A percentile compares a stretch with the other conserved stretches of the same genome.
Conservation (phyloP, 2,113 vertebrate genomes). For the Hippocampus mohnikei region DNA sequence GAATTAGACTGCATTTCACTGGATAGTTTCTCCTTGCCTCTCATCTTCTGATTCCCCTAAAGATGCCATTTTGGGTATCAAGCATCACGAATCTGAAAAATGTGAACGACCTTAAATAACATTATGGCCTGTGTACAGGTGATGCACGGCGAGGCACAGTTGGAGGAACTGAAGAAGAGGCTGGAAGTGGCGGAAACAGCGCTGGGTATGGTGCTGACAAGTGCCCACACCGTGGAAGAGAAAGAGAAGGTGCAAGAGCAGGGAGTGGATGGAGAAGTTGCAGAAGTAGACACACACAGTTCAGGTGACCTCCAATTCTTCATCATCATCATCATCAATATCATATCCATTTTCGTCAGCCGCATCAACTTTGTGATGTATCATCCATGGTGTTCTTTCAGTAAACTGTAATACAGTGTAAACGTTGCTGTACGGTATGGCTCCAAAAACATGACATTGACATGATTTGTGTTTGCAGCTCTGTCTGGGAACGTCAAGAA, state of each 20-base stretch:
- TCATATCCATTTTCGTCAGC: neutral
- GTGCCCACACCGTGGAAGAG: constrained; percentile 8
- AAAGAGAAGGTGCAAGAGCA: neutral
- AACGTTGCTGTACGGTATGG: neutral
- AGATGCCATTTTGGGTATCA: neutral
- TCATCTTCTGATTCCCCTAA: too few relatives aligned
- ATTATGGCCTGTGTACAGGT: constrained; percentile 20
- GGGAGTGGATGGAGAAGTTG: neutral
- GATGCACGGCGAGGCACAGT: constrained; percentile 35
- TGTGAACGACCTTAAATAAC: neutral
- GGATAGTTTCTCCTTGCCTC: too few relatives aligned
- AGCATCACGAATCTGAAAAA: neutral
- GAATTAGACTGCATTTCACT: neutral
- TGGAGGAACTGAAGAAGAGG: constrained; percentile 45
- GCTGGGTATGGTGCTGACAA: constrained; percentile 47
- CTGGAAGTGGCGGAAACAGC: constrained; percentile 46
- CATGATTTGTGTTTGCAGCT: neutral
- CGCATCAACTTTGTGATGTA: neutral
- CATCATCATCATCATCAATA: neutral
- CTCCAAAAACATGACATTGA: neutral
- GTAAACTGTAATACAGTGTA: neutral
- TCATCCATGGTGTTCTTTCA: neutral
- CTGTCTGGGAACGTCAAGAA: neutral
- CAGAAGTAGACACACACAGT: constrained; percentile 5
- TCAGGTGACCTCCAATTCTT: constrained; percentile 28